Base-by-base conservation (phyloP, 2,113 vertebrate species). In the Globicephala melas region DNA sequence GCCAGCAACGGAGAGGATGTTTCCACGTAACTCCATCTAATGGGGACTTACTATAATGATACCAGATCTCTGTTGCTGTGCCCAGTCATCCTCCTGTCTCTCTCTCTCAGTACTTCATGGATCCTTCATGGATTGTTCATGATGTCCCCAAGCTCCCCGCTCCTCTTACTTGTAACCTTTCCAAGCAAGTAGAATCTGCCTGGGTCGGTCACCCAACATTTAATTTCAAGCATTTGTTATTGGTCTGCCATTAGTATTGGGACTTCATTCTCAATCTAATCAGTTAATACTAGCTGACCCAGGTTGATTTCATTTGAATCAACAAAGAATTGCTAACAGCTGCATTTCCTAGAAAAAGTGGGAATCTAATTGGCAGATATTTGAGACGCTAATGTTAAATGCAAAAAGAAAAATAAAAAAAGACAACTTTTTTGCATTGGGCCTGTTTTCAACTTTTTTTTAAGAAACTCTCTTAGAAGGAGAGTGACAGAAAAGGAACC, bases 241-340 rank as follows among this genome's bases (percentile, higher is more conserved):
- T 38, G n/a, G 12, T 70, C 15, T 80, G 33, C 38, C 20, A 26
- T 80, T 88, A 25, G 15, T 77, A 76, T 53, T 33, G 87, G 18
- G 31, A 76, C 31, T 91, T 96, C 6, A 89, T 95, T 84, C 63
- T 84, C 83, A 53, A 12, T 68, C 44, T 86, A 82, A 60, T 95
- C 47, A 92, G 31, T 73, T 89, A 65, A 89, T 87, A 74, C 80
- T 92, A n/a, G 77, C 38, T 81, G 55, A 95, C 36, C 50, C 58
- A 79, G 70, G 20, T 20, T 97, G 74, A 94, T 95, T 98, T 97
- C n/a, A 44, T 55, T 38, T 86, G 70, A 92, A 83, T 88, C 70
- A 94, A 97, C 70, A 91, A 89, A 87, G 58, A 84, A 88, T 95
- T 92, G 33, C 70, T 84, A 41, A 97, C 84, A 79, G 53, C 62